A percentile compares a stretch with the other conserved stretches of the same genome.
Conservation (phyloP, 2,888 invertebrate species). For the Nyleta sp. region DNA sequence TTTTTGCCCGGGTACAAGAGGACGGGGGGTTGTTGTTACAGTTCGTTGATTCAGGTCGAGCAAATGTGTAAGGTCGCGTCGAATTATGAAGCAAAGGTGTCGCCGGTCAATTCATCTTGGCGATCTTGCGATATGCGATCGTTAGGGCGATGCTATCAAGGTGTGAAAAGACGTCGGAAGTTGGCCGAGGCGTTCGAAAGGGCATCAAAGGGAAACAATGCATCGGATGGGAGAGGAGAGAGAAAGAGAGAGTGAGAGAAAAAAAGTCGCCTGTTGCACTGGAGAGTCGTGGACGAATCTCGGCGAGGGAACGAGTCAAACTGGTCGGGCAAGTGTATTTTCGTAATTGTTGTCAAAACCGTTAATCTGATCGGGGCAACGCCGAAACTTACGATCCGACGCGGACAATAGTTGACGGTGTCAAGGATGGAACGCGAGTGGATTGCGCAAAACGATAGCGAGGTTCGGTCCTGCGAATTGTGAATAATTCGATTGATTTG, state of each 20-base stretch:
- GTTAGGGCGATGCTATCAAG: slow-evolving; percentile 51
- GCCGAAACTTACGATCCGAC: slow-evolving; percentile 36
- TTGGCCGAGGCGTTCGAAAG: slow-evolving; percentile 53
- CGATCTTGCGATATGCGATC: slow-evolving; percentile 54
- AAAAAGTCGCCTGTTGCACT: slow-evolving; percentile 36
- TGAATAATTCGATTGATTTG: no score
- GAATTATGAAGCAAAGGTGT: slow-evolving; percentile 33
- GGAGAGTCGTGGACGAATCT: slow-evolving; percentile 32
- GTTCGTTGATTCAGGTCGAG: no score
- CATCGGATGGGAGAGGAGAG: neutral
- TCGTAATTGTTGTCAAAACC: slow-evolving; percentile 67
- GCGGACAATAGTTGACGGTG: slow-evolving; percentile 9
- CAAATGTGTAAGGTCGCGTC: slow-evolving; percentile 25
- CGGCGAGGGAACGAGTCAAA: slow-evolving; percentile 63
- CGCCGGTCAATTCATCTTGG: slow-evolving; percentile 57
- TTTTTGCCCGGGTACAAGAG: no score
- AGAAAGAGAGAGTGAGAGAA: slow-evolving; percentile 1
- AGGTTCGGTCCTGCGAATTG: no score
- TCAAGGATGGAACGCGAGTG: neutral
- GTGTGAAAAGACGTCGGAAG: slow-evolving; percentile 69
- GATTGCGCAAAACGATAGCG: no score
- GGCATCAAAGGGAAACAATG: slow-evolving; percentile 63
- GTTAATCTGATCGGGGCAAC: slow-evolving; percentile 52
- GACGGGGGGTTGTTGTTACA: no score
- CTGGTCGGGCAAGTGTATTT: slow-evolving; percentile 66